Evolutionary conservation across 2,113 vertebrate genomes (phyloP).

Genomic region (Pycnonotus jocosus): DNA sequence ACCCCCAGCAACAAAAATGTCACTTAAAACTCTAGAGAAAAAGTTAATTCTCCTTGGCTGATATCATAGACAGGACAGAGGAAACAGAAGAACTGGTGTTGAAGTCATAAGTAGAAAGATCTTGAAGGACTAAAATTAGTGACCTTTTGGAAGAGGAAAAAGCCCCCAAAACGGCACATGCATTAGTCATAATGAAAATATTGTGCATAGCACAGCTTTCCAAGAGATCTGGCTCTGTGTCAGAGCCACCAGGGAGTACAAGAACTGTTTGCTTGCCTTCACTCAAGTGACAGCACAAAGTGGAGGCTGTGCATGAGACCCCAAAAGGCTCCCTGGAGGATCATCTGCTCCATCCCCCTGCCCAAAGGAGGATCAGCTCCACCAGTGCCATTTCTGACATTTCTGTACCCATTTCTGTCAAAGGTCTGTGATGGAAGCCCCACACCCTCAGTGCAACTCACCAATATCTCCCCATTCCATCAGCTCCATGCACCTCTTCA

Average conservation of each 20-base stretch:
- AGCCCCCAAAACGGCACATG: background rate
- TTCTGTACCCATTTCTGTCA: background rate
- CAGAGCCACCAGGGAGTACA: constrained; percentile 9
- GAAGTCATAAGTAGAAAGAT: background rate
- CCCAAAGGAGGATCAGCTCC: background rate
- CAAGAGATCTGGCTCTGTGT: background rate
- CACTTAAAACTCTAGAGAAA: background rate
- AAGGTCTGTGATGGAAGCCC: background rate
- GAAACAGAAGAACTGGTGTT: background rate
- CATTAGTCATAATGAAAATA: constrained; percentile 56
- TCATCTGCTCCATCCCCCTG: background rate
- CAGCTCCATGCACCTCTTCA: background rate
- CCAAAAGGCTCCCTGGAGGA: background rate
- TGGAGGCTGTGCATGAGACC: background rate
- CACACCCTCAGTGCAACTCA: background rate
- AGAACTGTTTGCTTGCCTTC: background rate
- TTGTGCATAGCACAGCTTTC: background rate
- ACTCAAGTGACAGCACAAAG: background rate
- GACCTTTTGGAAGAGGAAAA: constrained; percentile 13
- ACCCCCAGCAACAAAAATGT: background rate
- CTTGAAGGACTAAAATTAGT: background rate
- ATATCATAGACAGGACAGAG: background rate
- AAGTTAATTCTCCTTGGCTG: background rate
- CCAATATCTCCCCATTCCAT: background rate
- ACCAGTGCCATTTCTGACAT: background rate